Base-by-base conservation (phyloP, 2,113 vertebrate species). In the Reinhardtius hippoglossoides region DNA sequence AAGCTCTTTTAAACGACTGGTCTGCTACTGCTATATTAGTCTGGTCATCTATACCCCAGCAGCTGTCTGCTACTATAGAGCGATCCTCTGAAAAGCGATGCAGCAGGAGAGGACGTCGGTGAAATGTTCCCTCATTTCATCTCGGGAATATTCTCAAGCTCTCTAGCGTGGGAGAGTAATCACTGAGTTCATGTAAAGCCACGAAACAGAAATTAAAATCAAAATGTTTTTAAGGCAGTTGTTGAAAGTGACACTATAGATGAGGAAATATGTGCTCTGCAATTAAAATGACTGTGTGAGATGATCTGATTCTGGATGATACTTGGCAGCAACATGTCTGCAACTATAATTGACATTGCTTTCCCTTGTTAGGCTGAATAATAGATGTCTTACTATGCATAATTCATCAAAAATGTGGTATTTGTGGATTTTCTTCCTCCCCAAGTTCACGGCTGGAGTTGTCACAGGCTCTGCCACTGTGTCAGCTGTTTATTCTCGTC, bases 291-390 rank as follows among this genome's bases (percentile, higher is more conserved):
- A 50, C 60, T 71, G 27, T 63, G 57, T 23, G 9, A 76, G 50
- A 58, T 52, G 55, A 71, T 70, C 1, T 64, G 35, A 79, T 52
- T 77, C 13, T 56, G 42, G 52, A 74, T 40, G 40, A 73, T 76
- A 31, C 67, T 60, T 85, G 78, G 80, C 73, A 73, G 78, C 75
- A 71, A 78, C 69, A 81, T 13, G 67, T 70, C 69, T 67, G 61
- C n/a, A 3, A 9, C 76, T 16, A 55, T 84, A 81, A 86, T 62
- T 90, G 85, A 85, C 84, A 88, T 79, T 42, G 61, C 70, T 77
- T 76, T 87, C 66, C 52, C 74, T 76, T 87, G 80, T 92, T 87
- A 62, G 46, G 74, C 73, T 90, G 81, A 91, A 92, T 89, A 87
- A 73, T 85, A 78, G 27, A 88, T 91, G 74, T 24, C n/a, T 61